Evolutionary conservation across 2,797 vertebrate genomes (phyloP).

Genomic region (Sebastes matsubarae): DNA sequence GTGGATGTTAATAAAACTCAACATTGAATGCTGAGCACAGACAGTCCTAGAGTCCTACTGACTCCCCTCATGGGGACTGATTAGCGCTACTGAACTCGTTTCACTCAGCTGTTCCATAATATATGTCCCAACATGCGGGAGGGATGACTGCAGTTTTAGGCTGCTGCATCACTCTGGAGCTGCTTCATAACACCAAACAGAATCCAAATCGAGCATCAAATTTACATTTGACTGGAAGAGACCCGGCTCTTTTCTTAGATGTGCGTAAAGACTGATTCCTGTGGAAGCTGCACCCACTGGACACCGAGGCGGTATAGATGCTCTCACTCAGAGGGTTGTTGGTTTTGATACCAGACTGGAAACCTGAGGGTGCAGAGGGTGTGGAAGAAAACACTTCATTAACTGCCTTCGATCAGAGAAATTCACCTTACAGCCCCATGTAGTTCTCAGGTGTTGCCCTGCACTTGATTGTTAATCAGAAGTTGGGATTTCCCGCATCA

Average conservation of each 20-base stretch:
- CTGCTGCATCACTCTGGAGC: not conserved
- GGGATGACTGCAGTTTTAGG: not conserved
- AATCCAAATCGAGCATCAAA: slow-evolving; percentile 5
- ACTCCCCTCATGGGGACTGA: slow-evolving; percentile 10
- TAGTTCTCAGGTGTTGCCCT: not conserved
- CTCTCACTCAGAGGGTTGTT: not conserved
- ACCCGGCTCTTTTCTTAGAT: not conserved
- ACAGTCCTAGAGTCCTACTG: not conserved
- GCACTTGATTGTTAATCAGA: not conserved
- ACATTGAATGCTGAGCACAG: slow-evolving; percentile 1
- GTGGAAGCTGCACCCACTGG: not conserved
- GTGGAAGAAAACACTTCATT: not conserved
- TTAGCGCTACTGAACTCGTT: slow-evolving; percentile 15
- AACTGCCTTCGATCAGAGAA: not conserved
- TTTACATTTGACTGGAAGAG: not conserved
- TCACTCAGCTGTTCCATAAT: slow-evolving; percentile 12
- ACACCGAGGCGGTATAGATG: not conserved
- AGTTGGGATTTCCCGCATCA: not conserved
- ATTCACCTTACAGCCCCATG: not conserved
- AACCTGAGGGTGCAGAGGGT: not conserved
- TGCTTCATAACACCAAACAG: slow-evolving; percentile 6
- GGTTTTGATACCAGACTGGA: not conserved
- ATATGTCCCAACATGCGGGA: not conserved
- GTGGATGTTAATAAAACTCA: not conserved
- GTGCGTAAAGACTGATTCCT: not conserved